phyloP scores from a whole-genome alignment of 2,113 vertebrate genomes.

The Collichthys lucidus region DNA sequence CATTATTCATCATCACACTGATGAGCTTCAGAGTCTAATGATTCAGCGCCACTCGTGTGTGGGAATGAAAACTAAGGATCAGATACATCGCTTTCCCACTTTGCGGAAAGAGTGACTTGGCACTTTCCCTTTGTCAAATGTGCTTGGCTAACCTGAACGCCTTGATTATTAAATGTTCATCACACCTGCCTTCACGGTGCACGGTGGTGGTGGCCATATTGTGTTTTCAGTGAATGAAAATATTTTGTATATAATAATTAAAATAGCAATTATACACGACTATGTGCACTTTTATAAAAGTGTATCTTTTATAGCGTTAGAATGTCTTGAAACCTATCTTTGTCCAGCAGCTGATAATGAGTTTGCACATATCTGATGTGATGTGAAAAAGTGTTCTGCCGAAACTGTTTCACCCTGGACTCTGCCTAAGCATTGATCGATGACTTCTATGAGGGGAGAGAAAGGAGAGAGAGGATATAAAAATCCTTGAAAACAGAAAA shows the following conservation, averaged over 20 bases:
- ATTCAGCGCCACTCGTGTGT: constrained; percentile 35
- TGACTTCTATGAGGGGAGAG: constrained; percentile 23
- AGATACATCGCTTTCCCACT: constrained; percentile 15
- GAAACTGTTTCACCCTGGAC: constrained; percentile 8
- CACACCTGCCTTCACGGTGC: not conserved
- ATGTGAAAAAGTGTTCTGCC: constrained; percentile 22
- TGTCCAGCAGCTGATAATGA: constrained; percentile 15
- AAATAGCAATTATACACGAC: not conserved
- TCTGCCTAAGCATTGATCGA: constrained; percentile 44
- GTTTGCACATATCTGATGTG: constrained; percentile 20
- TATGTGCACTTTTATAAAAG: not conserved
- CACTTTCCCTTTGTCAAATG: not conserved
- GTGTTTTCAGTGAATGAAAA: not conserved
- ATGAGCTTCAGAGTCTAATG: constrained; percentile 48
- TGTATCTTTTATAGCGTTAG: not conserved
- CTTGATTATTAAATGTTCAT: constrained; percentile 3
- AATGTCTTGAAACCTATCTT: not conserved
- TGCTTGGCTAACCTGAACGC: not conserved
- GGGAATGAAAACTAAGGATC: constrained; percentile 37
- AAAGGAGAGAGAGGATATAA: constrained; percentile 4
- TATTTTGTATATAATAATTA: not conserved
- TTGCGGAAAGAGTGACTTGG: constrained; percentile 3
- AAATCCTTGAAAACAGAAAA: constrained; percentile 42
- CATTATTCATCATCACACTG: constrained; percentile 64
- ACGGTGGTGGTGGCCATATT: not conserved